Percentiles rank a stretch among this genome's conserved stretches.
Conservation (phyloP, 2,113 vertebrate genomes). For the Rhinoptilus africanus region DNA sequence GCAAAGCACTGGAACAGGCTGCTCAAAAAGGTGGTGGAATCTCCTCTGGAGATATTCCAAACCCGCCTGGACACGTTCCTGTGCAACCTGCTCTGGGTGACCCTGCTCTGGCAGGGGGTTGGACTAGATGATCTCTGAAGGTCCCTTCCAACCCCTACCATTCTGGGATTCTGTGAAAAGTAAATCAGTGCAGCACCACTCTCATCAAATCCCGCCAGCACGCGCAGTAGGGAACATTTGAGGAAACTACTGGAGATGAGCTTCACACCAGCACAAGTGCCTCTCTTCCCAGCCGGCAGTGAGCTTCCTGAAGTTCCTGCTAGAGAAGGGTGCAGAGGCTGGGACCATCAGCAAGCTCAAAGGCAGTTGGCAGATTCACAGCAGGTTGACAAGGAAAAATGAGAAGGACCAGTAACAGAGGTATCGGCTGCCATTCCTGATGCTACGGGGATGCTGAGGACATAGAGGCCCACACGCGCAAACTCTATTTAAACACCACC, state of each 20-base stretch:
- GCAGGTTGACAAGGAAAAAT: background rate
- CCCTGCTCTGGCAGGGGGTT: background rate
- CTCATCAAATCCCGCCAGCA: background rate
- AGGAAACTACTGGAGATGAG: background rate
- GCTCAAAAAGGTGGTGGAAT: background rate
- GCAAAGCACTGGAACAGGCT: background rate
- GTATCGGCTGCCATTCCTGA: too few species aligned
- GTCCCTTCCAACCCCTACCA: background rate
- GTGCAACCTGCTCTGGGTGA: background rate
- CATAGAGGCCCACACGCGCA: background rate
- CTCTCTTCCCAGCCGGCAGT: background rate
- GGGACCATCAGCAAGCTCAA: background rate
- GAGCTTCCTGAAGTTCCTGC: background rate
- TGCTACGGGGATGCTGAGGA: accelerated
- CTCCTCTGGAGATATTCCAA: background rate
- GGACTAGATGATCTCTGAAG: background rate
- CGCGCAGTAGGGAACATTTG: background rate
- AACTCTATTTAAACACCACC: background rate
- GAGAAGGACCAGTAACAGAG: background rate
- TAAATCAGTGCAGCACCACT: background rate
- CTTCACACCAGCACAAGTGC: background rate
- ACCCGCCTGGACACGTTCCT: background rate
- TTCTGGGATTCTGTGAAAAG: background rate
- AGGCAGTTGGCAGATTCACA: background rate
- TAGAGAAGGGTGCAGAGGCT: accelerated